phyloP scores from a whole-genome alignment of 1,140 invertebrate species.

The Drosophila tsacasi region DNA sequence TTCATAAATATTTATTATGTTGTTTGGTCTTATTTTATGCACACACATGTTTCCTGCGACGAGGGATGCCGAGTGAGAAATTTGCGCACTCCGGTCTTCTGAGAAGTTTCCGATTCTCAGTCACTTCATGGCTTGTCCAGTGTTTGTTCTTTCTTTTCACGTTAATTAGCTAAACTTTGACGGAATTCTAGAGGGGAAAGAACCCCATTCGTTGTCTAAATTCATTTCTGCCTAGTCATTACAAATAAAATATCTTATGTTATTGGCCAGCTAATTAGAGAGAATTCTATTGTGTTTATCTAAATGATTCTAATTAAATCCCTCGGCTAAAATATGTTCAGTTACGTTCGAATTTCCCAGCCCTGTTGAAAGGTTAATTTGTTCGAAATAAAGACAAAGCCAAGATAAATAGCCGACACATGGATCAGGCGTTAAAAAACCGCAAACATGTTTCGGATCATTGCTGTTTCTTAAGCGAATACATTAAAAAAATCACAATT shows the following conservation, averaged over 20 bases:
- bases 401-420: conserved; percentile 35
- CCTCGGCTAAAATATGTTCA: too few species aligned
- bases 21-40: conserved; percentile 60
- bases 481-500: conserved; percentile 30
- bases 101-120: conserved; percentile 16
- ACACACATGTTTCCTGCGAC: conserved; percentile 53
- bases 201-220: neutral
- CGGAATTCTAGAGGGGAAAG: neutral
- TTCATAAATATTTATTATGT: conserved; percentile 69
- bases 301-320: conserved; percentile 18
- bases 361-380: conserved; percentile 39
- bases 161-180: conserved; percentile 15
- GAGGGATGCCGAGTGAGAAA: conserved; percentile 31
- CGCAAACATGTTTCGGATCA: conserved; percentile 65
- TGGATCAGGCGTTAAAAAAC: conserved; percentile 45
- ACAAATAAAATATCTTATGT: conserved; percentile 21
- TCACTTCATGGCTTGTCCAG: conserved; percentile 10
- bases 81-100: conserved; percentile 7
- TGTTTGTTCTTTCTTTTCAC: conserved; percentile 6
- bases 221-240: conserved; percentile 11
- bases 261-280: conserved; percentile 7
- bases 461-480: conserved; percentile 54
- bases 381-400: conserved; percentile 18
- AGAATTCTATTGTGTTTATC: conserved; percentile 34
- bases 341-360: conserved; percentile 12